A percentile compares a stretch with the other conserved stretches of the same genome.
These are phyloP conservation scores for Shargacucullia verbasci DNA, from an alignment of 2,888 invertebrate species.

Conservation along the genomic window DNA sequence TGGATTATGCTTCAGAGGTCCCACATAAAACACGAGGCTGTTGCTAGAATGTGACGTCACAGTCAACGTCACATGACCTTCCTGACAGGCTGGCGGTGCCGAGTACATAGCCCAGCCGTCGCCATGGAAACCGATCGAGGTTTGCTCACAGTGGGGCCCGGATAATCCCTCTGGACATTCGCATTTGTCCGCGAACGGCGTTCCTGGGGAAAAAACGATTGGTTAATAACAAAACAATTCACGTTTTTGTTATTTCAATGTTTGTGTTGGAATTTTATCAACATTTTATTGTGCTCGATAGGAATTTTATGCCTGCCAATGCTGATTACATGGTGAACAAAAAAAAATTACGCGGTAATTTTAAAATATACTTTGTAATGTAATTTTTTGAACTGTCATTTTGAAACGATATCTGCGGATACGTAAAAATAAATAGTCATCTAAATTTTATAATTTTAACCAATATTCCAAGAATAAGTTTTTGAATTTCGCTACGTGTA, in stretches of 20 bases:
- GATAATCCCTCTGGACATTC: conserved; percentile 93
- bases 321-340: too few relatives aligned
- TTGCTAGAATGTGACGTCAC: conserved; percentile 93
- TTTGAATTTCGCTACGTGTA: too few relatives aligned
- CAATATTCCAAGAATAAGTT: too few relatives aligned
- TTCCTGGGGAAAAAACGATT: conserved; percentile 72
- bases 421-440: too few relatives aligned
- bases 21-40: conserved; percentile 97
- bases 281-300: too few relatives aligned
- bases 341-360: too few relatives aligned
- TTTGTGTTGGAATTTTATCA: too few relatives aligned
- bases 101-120: conserved; percentile 98
- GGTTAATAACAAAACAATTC: neutral
- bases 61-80: conserved; percentile 94
- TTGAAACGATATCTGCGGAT: too few relatives aligned
- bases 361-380: too few relatives aligned
- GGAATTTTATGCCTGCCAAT: too few relatives aligned
- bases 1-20: conserved; percentile 92
- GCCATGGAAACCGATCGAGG: conserved; percentile 96
- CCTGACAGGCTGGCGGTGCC: conserved; percentile 95
- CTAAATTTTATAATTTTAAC: too few relatives aligned
- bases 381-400: too few relatives aligned
- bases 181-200: conserved; percentile 91
- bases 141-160: conserved; percentile 97
- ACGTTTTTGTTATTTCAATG: neutral